phyloP scores from a whole-genome alignment of 2,113 vertebrate species.

The Scolopax mira region DNA sequence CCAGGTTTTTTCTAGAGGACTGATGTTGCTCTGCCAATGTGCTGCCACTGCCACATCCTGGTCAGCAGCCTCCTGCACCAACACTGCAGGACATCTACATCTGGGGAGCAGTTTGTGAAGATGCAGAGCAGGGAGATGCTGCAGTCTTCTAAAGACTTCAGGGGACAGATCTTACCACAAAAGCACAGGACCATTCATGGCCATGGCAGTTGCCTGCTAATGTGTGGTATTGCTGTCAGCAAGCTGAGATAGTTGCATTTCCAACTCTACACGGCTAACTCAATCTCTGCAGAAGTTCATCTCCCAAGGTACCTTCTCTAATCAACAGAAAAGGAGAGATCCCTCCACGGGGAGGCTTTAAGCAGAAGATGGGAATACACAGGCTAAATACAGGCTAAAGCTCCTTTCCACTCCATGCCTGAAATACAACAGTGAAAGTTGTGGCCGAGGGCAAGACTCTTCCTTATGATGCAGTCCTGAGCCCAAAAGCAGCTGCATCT shows the following conservation, averaged over 20 bases:
- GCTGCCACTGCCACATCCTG: not conserved
- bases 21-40: not conserved
- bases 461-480: not conserved
- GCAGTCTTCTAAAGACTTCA: not conserved
- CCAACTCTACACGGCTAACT: not conserved
- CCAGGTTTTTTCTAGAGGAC: not conserved
- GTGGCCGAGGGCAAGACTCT: not conserved
- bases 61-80: not conserved
- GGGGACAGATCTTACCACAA: not conserved
- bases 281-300: not conserved
- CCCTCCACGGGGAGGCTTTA: not conserved
- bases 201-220: not conserved
- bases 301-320: not conserved
- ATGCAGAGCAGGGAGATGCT: not conserved
- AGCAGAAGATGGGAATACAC: not conserved
- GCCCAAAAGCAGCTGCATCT: not conserved
- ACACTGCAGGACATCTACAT: too few relatives aligned
- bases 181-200: not conserved
- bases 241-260: not conserved
- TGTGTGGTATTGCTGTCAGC: not conserved
- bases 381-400: not conserved
- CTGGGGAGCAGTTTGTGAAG: not conserved
- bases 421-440: not conserved
- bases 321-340: not conserved
- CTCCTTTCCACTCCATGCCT: not conserved